These are phyloP conservation scores for Sebastes oblongus DNA, from an alignment of 2,797 vertebrate genomes.

Conservation along the genomic window DNA sequence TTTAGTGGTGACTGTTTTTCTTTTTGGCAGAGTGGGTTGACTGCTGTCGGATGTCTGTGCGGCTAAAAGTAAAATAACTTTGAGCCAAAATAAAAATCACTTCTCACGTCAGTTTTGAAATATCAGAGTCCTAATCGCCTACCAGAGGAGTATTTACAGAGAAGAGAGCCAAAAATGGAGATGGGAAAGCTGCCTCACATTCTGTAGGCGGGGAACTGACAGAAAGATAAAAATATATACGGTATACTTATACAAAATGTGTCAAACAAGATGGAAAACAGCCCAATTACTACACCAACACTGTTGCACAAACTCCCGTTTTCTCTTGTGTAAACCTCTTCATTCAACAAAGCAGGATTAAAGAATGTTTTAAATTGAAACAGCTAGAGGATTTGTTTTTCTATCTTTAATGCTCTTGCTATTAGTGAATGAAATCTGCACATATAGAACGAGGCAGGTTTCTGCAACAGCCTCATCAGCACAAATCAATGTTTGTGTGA, in stretches of 20 bases:
- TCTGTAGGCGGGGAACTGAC: slow-evolving; percentile 26
- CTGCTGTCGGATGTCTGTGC: neutral
- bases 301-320: neutral
- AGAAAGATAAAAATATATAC: slow-evolving; percentile 34
- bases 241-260: neutral
- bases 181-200: slow-evolving; percentile 34
- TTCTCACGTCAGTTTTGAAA: slow-evolving; percentile 17
- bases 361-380: slow-evolving; percentile 27
- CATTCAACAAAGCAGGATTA: slow-evolving; percentile 26
- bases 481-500: slow-evolving; percentile 4
- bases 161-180: slow-evolving; percentile 22
- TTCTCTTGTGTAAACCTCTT: slow-evolving; percentile 33
- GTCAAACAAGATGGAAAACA: slow-evolving; percentile 3
- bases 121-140: slow-evolving; percentile 21
- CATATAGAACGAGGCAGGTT: neutral
- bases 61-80: slow-evolving; percentile 13
- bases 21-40: slow-evolving; percentile 5
- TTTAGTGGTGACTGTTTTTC: neutral
- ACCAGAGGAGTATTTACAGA: slow-evolving; percentile 10
- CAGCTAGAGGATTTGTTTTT: neutral
- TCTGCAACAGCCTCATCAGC: neutral
- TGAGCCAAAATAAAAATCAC: slow-evolving; percentile 14
- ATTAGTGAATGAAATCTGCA: slow-evolving; percentile 24
- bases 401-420: neutral
- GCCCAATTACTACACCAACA: neutral